Base-by-base conservation (phyloP, 2,797 vertebrate species). In the Peromyscus nudipes region DNA sequence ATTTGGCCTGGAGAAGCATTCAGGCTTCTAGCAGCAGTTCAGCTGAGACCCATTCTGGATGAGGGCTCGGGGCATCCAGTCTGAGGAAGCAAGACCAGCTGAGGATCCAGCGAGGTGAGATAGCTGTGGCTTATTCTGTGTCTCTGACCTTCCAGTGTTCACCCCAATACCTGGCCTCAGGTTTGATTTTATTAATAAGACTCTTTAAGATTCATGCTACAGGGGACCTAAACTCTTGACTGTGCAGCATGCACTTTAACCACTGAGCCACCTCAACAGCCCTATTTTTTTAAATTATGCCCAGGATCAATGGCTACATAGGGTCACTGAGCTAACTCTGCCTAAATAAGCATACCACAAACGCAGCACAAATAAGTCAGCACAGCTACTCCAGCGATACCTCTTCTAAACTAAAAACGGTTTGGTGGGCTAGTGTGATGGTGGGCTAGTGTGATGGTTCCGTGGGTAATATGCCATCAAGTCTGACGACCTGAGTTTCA, bases 321-420 rank as follows among this genome's bases (percentile, higher is more conserved):
- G 29, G 76, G 21, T 19, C 64, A 65, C 16, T 96, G 69, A 64
- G 9, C 34, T 77, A 94, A 76, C 49, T 76, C 5, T 62, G 62
- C 40, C 25, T 55, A 40, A 93, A 43, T 4, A 77, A 85, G 16
- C 2, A 1, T n/a, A 92, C 92, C 37, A 69, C 31, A 77, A 86
- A 69, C 19, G 12, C 55, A 71, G 62, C 92, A 52, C 17, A 82
- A 86, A 52, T 27, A 76, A 5, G 17, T 7, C 73, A 83, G 29
- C 67, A 83, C 64, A 80, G 43, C 76, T 95, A 80, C n/a, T 92
- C 7, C 34, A 88, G 43, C 14, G 0, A 0, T 31, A 69, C 29
- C 49, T 67, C 37, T 94, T 92, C 73, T 77, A 76, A 80, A 92
- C 52, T 65, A 93, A 92, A 90, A 91, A 91, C 4, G 12, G 17